These are phyloP conservation scores for Thereva unica DNA, from an alignment of 2,888 invertebrate species.

Conservation along the genomic window DNA sequence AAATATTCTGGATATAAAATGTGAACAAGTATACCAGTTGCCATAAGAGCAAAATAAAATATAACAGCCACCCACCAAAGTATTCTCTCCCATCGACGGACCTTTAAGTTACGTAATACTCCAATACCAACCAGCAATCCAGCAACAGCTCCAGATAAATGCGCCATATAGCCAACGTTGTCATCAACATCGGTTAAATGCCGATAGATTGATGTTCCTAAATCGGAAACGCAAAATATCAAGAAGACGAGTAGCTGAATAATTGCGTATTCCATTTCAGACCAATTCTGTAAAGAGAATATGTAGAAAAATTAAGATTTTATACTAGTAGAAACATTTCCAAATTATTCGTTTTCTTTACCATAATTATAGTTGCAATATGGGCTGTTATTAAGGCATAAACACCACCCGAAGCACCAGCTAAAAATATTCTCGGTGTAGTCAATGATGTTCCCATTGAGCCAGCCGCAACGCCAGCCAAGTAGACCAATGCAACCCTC, in stretches of 20 bases:
- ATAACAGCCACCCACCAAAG: conserved; percentile 82
- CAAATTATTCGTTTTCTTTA: conserved; percentile 37
- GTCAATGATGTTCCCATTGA: conserved; percentile 81
- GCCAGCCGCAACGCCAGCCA: conserved; percentile 83
- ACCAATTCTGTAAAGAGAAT: conserved; percentile 78
- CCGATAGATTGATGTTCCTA: conserved; percentile 89
- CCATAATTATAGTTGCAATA: conserved; percentile 86
- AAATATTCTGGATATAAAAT: conserved; percentile 67
- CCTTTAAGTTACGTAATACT: conserved; percentile 79
- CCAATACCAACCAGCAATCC: conserved; percentile 82
- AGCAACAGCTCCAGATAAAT: conserved; percentile 87
- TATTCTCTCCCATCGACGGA: conserved; percentile 77
- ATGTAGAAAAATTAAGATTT: conserved; percentile 31
- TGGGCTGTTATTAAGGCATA: conserved; percentile 94
- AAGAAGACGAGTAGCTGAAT: conserved; percentile 82
- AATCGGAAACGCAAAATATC: conserved; percentile 78
- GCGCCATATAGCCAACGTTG: conserved; percentile 92
- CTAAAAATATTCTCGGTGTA: conserved; percentile 78
- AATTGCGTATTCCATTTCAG: conserved; percentile 93
- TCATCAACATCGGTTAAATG: conserved; percentile 72
- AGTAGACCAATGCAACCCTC: conserved; percentile 82
- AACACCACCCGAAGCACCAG: conserved; percentile 94
- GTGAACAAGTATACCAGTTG: conserved; percentile 74
- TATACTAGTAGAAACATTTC: not conserved
- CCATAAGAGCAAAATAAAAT: conserved; percentile 71